phyloP scores from a whole-genome alignment of 2,113 vertebrate species.

The Notechis scutatus region DNA sequence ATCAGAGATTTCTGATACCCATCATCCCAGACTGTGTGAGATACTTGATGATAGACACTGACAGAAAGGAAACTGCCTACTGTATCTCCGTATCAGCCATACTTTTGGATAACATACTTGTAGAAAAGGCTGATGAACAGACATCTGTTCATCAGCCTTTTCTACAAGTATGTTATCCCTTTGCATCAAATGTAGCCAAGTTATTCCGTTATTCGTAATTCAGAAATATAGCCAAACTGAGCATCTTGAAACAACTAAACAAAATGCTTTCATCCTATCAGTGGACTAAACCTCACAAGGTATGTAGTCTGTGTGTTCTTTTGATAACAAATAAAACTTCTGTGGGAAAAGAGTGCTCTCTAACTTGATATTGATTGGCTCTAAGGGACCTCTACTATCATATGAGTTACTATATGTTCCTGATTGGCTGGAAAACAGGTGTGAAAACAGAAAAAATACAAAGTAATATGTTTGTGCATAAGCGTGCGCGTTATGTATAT shows the following conservation, averaged over 20 bases:
- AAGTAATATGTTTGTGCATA: neutral
- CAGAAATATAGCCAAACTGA: neutral
- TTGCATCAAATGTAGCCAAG: neutral
- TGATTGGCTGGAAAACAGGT: neutral
- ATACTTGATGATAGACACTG: neutral
- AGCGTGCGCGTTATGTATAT: neutral
- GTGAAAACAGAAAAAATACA: neutral
- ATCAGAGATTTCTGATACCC: neutral
- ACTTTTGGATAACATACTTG: neutral
- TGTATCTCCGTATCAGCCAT: neutral
- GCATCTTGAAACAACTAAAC: neutral
- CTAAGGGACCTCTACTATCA: neutral
- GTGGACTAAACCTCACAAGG: neutral
- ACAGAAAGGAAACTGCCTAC: neutral
- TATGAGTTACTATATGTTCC: neutral
- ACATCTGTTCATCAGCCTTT: neutral
- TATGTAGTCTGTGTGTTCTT: neutral
- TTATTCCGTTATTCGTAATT: neutral
- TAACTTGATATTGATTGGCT: neutral
- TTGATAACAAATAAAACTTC: neutral
- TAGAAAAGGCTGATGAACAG: too few relatives aligned
- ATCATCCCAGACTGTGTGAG: neutral
- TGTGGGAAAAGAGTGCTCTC: neutral
- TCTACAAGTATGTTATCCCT: too few relatives aligned
- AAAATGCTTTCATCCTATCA: neutral